These are phyloP conservation scores for Atractosteus spatula DNA, from an alignment of 2,113 vertebrate genomes.

Conservation along the genomic window DNA sequence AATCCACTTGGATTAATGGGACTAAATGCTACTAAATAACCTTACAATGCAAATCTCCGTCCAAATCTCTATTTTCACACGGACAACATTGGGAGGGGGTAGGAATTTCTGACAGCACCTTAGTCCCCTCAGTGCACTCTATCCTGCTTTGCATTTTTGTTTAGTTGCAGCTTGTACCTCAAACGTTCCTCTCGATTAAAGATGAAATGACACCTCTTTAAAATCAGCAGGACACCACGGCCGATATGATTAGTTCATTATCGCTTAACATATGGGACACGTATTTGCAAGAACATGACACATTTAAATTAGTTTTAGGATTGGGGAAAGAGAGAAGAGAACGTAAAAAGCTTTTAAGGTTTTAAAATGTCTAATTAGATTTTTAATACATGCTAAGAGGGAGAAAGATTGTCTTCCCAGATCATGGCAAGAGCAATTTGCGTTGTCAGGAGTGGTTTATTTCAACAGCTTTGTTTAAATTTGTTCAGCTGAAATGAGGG, in stretches of 20 bases:
- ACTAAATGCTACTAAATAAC: no score
- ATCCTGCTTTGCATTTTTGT: neutral
- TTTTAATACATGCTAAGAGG: neutral
- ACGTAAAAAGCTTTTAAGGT: neutral
- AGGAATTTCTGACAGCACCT: neutral
- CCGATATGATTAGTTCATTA: neutral
- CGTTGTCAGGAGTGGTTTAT: no score
- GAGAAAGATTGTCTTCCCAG: neutral
- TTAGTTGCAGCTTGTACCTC: neutral
- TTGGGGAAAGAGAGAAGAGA: neutral
- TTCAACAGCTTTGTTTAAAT: neutral
- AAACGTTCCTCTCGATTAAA: neutral
- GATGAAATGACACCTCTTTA: neutral
- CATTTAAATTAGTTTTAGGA: constrained; percentile 2
- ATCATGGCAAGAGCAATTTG: neutral
- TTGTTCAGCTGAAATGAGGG: neutral
- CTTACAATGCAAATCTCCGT: no score
- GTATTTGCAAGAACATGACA: neutral
- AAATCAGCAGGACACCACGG: neutral
- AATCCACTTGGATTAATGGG: no score
- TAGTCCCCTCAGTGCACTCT: neutral
- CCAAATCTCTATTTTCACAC: no score
- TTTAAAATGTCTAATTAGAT: neutral
- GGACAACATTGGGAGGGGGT: no score
- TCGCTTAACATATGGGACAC: neutral